Evolutionary conservation across 2,113 vertebrate species (phyloP), one percentile per base, ranked within the genome.

Genomic region (Chelonoidis abingdonii): DNA sequence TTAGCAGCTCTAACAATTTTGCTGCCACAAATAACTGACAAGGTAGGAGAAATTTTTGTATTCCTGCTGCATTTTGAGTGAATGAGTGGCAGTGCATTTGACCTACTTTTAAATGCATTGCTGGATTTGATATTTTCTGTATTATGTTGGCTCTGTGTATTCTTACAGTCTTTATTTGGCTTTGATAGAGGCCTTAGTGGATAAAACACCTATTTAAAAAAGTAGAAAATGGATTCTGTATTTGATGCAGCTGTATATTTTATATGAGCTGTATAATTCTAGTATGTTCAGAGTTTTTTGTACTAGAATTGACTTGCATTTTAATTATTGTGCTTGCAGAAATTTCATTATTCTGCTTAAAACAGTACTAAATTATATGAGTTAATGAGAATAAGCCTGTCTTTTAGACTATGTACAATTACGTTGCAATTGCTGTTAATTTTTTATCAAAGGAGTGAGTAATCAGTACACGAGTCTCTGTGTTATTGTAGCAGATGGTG

Each of bases 21-120:
- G 97, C 94, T 97, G 97, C 97, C 97, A 92, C 94, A 96, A 96
- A 92, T 97, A 97, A 94, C 92, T 97, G 96, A 97, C 94, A 96
- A 97, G 95, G 95, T 96, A 89, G 93, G 94, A 87, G 94, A 95
- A 93, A 94, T 69, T 8, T 89, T 95, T 93, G 31, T 82, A 41
- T 93, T 95, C 24, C 62, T 95, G 54, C 47, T 94, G 83, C 82
- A 8, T 92, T 82, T 52, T 87, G 78, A 88, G 52, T 49, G 88
- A 93, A 22, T 57, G 80, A 92, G 38, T 57, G 56, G 10, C 25
- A 62, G 6, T 59, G 90, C 47, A 35, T 92, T 95, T 91, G 27
- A 13, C 1, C 49, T 52, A 69, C 10, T 89, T 92, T 95, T 89
- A 72, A 84, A 69, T 94, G 22, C 52, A 27, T 75, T 95, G 93